Percentiles rank a stretch among this genome's conserved stretches.
Evolutionary conservation across 2,888 invertebrate genomes (phyloP).

Genomic region (Deilephila elpenor): DNA sequence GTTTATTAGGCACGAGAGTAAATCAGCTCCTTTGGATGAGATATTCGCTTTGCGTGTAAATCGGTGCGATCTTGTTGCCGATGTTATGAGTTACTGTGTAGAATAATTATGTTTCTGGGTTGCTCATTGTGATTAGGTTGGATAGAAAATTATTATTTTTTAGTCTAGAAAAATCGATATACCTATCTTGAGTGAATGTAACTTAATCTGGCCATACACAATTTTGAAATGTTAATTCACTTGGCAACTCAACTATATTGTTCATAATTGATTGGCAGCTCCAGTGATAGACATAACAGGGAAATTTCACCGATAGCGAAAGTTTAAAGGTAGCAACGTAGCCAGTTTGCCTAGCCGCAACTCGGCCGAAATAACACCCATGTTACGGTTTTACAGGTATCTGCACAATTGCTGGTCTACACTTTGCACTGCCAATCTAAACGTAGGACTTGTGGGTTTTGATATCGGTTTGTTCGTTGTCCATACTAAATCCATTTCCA

Average conservation of each 20-base stretch:
- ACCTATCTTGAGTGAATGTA: too few relatives aligned
- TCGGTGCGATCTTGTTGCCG: background rate
- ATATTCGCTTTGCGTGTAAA: background rate
- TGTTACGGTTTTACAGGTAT: background rate
- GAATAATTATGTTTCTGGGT: too few relatives aligned
- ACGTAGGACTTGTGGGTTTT: background rate
- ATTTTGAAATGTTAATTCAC: background rate
- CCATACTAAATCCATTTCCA: background rate
- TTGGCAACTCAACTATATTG: background rate
- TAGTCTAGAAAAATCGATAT: too few relatives aligned
- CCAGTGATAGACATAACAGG: background rate
- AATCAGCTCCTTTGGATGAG: background rate
- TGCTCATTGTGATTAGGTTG: too few relatives aligned
- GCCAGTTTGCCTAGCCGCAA: background rate
- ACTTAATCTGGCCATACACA: background rate
- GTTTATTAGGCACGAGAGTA: background rate
- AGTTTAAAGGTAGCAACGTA: background rate
- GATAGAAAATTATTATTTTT: too few relatives aligned
- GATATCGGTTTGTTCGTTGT: background rate
- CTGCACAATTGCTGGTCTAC: background rate
- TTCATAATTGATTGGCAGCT: background rate
- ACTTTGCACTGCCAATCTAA: background rate
- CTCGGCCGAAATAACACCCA: constrained; percentile 7
- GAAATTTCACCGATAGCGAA: constrained; percentile 20
- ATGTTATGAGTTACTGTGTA: too few relatives aligned